These are phyloP conservation scores for Lucifuga dentata DNA, from an alignment of 2,113 vertebrate genomes.

Conservation along the genomic window DNA sequence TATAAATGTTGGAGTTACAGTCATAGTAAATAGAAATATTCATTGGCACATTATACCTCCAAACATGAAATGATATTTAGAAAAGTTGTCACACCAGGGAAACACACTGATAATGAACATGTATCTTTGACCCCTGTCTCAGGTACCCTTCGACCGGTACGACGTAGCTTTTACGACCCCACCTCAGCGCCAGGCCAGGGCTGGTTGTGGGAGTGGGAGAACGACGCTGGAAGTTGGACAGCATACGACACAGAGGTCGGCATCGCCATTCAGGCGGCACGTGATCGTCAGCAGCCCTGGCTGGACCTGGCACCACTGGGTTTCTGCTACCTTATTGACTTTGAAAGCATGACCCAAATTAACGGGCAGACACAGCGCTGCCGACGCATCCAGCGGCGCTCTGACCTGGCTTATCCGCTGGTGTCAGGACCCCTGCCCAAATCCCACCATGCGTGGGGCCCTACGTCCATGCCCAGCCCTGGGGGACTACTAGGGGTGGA, in stretches of 20 bases:
- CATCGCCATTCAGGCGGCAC: conserved; percentile 96
- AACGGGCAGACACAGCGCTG: conserved; percentile 95
- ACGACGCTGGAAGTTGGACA: conserved; percentile 93
- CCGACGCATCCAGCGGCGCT: conserved; percentile 90
- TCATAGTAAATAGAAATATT: neutral
- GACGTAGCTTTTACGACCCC: conserved; percentile 96
- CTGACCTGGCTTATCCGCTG: conserved; percentile 91
- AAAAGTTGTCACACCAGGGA: neutral
- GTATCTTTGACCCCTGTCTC: conserved; percentile 13
- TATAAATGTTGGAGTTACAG: neutral
- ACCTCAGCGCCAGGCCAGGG: conserved; percentile 95
- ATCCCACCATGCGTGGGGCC: conserved; percentile 83
- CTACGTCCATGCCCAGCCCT: conserved; percentile 63
- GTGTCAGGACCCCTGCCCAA: conserved; percentile 90
- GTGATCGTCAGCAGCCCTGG: conserved; percentile 98
- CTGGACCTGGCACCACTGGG: conserved; percentile 96
- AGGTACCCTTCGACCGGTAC: conserved; percentile 95
- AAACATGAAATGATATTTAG: neutral
- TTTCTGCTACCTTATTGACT: conserved; percentile 98
- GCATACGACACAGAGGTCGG: conserved; percentile 98
- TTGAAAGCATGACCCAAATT: conserved; percentile 98
- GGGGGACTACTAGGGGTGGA: conserved; percentile 79
- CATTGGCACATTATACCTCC: neutral
- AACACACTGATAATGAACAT: neutral
- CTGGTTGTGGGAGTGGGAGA: conserved; percentile 99